Base-by-base conservation (phyloP, 2,797 vertebrate species). In the Lycodopsis pacificus region DNA sequence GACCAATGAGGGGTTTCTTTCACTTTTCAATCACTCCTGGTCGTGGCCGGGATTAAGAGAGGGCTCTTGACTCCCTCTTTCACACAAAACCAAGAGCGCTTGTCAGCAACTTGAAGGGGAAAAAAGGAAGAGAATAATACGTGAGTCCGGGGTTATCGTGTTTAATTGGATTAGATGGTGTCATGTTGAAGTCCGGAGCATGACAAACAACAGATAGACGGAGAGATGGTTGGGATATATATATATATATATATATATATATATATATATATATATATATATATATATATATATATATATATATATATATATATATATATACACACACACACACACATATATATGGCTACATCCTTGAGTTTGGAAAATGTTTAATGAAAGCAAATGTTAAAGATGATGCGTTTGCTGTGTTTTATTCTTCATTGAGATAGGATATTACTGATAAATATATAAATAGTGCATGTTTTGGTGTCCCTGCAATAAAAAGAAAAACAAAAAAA, bases 91-190 rank as follows among this genome's bases (percentile, higher is more conserved):
- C 86, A 90, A 91, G 93, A 92, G 93, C 86, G 89, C 92, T 93
- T 94, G 91, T 95, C 91, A 91, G 89, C 88, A 92, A 93, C 91
- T 93, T 57, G 82, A 90, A 71, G 77, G 79, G 80, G 77, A 73
- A 76, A 92, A 83, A 89, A 86, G 73, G 86, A 88, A 63, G 78
- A 89, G 92, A 94, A 92, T 89, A 94, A 92, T 88, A 87, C 72
- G 87, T 85, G 84, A 91, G 89, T 87, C 86, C 88, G 51, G 91
- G 89, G 91, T 93, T 93, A 92, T 93, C 91, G 88, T 93, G 86
- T 93, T 94, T 95, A 95, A 96, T 95, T 95, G 95, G 95, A 96
- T 96, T 96, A 95, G 91, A 90, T 85, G 89, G 91, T 93, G 93
- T 94, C 90, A 90, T 84, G 92, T 89, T 90, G 80, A 86, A 91